Evolutionary conservation across 2,113 vertebrate species (phyloP).

Genomic region (Peromyscus maniculatus): DNA sequence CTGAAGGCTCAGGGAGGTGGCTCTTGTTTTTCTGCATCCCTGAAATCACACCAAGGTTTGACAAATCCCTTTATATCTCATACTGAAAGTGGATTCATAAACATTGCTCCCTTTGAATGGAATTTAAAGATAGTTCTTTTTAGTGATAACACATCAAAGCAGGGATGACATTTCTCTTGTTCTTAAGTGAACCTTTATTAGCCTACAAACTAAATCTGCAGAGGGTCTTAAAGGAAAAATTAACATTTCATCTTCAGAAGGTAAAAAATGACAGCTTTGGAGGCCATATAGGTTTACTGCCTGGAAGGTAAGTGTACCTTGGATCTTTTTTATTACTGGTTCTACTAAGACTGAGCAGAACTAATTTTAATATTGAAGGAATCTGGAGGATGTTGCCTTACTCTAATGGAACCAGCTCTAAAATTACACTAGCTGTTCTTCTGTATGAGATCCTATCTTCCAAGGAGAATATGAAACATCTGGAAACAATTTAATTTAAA

Average conservation of each 20-base stretch:
- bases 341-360: neutral
- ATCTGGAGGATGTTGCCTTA: neutral
- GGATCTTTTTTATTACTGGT: constrained; percentile 41
- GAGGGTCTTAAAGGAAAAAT: constrained; percentile 67
- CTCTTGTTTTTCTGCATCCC: constrained; percentile 79
- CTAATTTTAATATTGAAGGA: constrained; percentile 70
- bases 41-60: constrained; percentile 79
- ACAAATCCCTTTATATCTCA: constrained; percentile 83
- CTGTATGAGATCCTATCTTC: neutral
- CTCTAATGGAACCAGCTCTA: neutral
- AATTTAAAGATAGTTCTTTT: constrained; percentile 78
- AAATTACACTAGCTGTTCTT: neutral
- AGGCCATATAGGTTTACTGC: neutral
- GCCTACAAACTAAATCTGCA: constrained; percentile 43
- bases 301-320: constrained; percentile 33
- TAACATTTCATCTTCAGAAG: constrained; percentile 71
- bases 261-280: constrained; percentile 5
- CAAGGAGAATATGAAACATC: neutral
- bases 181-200: constrained; percentile 67
- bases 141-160: constrained; percentile 76
- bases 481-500: neutral
- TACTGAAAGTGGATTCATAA: constrained; percentile 81
- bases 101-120: constrained; percentile 67
- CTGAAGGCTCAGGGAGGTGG: constrained; percentile 54
- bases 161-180: constrained; percentile 73